These are phyloP conservation scores for Listrodromus nycthemerus DNA, from an alignment of 2,888 invertebrate species.

Conservation along the genomic window DNA sequence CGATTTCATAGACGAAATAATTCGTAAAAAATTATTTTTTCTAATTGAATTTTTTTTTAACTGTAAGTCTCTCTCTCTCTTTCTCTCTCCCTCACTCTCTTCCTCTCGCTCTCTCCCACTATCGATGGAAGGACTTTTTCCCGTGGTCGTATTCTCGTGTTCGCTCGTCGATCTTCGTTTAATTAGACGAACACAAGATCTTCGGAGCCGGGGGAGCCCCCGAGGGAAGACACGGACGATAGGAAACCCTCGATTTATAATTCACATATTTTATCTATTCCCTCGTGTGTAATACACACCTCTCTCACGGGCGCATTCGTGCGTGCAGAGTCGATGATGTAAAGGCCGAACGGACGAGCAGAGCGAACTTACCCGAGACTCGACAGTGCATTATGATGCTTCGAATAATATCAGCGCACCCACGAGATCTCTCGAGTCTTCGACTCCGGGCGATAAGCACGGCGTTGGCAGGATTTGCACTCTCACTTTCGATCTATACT, in stretches of 20 bases:
- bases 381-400: constrained; percentile 44
- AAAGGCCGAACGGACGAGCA: constrained; percentile 7
- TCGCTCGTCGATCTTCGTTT: constrained; percentile 64
- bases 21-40: too few species aligned
- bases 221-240: constrained; percentile 29
- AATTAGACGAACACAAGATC: constrained; percentile 62
- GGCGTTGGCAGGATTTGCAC: constrained; percentile 25
- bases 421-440: constrained; percentile 36
- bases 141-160: constrained; percentile 20
- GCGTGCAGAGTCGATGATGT: constrained; percentile 23
- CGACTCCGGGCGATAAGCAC: constrained; percentile 3
- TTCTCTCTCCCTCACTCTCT: too few species aligned
- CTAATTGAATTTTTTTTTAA: too few species aligned
- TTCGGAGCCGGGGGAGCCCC: constrained; percentile 14
- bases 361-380: background rate
- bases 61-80: too few species aligned
- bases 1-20: too few species aligned
- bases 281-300: constrained; percentile 56
- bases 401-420: constrained; percentile 60
- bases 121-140: background rate
- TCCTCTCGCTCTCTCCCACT: background rate
- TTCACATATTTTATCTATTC: constrained; percentile 61
- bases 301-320: constrained; percentile 13
- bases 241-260: constrained; percentile 60
- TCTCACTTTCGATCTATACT: constrained; percentile 52